A percentile compares a stretch with the other conserved stretches of the same genome.
Conservation (phyloP, 2,113 vertebrate species). For the Albula goreensis region DNA sequence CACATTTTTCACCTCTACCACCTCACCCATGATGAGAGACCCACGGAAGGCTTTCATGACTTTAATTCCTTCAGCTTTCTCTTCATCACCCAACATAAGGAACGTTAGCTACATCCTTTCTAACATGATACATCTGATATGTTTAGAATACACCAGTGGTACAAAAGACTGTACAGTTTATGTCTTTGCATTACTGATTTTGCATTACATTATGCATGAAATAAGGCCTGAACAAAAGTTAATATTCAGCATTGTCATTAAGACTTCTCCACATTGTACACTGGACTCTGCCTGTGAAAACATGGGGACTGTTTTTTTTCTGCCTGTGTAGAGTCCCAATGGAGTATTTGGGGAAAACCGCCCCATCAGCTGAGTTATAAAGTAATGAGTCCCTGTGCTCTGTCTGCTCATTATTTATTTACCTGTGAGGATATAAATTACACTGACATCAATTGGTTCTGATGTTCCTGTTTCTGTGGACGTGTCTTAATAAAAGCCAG, state of each 20-base stretch:
- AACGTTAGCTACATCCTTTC: background rate
- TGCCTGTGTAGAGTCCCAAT: background rate
- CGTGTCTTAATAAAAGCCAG: constrained; percentile 22
- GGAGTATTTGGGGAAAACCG: background rate
- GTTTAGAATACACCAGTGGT: background rate
- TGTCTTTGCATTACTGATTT: background rate
- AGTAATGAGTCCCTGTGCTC: constrained; percentile 4
- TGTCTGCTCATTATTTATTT: background rate
- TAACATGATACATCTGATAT: background rate
- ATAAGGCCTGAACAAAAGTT: background rate
- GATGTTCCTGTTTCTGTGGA: background rate
- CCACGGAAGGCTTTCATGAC: background rate
- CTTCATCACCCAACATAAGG: background rate
- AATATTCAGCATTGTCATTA: background rate
- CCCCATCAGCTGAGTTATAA: background rate
- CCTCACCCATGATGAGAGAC: background rate
- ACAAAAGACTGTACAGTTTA: background rate
- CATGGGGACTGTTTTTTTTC: background rate
- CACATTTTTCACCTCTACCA: background rate
- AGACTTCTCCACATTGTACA: background rate
- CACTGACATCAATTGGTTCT: constrained; percentile 1
- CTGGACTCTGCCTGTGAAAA: background rate
- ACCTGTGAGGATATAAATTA: constrained; percentile 7
- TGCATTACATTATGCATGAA: background rate
- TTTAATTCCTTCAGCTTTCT: background rate